A percentile compares a stretch with the other conserved stretches of the same genome.
Conservation (phyloP, 2,888 invertebrate genomes). For the Pediacus dermestoides region DNA sequence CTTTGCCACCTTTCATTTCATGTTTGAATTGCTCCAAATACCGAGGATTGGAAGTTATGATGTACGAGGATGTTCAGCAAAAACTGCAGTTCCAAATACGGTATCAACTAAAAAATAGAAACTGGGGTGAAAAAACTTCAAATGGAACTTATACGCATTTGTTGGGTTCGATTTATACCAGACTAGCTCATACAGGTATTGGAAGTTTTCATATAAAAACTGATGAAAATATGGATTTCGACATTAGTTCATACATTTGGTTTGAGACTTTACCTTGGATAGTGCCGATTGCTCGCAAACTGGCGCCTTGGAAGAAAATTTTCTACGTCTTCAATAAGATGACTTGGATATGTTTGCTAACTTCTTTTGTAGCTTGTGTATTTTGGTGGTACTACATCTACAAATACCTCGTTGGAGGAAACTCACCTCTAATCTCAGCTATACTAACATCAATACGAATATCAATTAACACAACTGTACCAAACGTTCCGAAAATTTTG, state of each 20-base stretch:
- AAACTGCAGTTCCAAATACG: background rate
- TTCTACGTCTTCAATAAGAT: background rate
- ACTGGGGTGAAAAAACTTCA: background rate
- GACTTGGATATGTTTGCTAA: background rate
- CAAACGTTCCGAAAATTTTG: too few relatives aligned
- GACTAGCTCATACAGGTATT: background rate
- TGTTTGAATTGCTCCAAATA: background rate
- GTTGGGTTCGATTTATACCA: background rate
- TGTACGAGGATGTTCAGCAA: background rate
- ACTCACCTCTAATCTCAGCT: too few relatives aligned
- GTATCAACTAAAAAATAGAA: background rate
- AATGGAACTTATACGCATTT: background rate
- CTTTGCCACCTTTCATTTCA: background rate
- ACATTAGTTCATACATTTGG: background rate
- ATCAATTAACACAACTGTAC: too few relatives aligned
- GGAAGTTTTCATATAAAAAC: conserved; percentile 1
- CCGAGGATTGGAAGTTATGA: background rate
- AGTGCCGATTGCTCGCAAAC: background rate
- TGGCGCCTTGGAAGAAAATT: background rate
- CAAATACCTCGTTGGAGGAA: too few relatives aligned
- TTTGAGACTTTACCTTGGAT: background rate
- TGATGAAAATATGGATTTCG: conserved; percentile 5
- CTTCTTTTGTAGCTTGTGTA: background rate
- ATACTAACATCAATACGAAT: too few relatives aligned
- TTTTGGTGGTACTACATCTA: background rate